Evolutionary conservation across 2,113 vertebrate species (phyloP).

Genomic region (Suncus etruscus): DNA sequence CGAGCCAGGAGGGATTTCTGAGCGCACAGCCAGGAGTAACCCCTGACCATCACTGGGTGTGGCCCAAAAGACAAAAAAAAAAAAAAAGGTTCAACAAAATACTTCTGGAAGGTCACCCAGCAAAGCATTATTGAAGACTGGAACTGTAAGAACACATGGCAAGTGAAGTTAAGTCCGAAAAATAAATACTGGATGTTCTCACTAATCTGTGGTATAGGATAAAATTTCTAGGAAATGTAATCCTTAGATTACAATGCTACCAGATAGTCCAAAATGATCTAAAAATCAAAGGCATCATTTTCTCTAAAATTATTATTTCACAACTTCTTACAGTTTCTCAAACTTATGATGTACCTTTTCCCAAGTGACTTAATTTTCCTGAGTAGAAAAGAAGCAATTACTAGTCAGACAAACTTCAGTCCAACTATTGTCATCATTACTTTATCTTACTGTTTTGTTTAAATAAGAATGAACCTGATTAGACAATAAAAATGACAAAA

Average conservation of each 20-base stretch:
- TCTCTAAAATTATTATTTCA: conserved; percentile 36
- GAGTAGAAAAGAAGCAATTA: conserved; percentile 1
- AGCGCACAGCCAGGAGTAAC: no score
- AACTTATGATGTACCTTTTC: neutral
- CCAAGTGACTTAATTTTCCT: neutral
- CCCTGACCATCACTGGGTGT: no score
- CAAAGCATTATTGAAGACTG: neutral
- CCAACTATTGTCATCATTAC: neutral
- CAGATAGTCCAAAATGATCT: conserved; percentile 6
- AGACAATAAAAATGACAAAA: neutral
- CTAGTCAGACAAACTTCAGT: neutral
- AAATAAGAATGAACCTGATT: neutral
- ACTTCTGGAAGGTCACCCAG: neutral
- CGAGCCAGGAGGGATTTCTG: no score
- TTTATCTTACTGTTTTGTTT: neutral
- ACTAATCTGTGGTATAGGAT: no score
- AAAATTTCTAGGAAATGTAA: neutral
- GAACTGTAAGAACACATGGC: neutral
- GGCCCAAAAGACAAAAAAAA: no score
- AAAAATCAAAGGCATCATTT: neutral
- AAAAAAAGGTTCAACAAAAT: neutral
- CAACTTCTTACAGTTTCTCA: neutral
- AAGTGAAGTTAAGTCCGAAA: neutral
- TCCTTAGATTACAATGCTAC: conserved; percentile 16
- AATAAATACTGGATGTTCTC: no score